Evolutionary conservation across 1,140 invertebrate species (phyloP), one percentile per base, ranked within the genome.

Genomic region (Pectinophora gossypiella): DNA sequence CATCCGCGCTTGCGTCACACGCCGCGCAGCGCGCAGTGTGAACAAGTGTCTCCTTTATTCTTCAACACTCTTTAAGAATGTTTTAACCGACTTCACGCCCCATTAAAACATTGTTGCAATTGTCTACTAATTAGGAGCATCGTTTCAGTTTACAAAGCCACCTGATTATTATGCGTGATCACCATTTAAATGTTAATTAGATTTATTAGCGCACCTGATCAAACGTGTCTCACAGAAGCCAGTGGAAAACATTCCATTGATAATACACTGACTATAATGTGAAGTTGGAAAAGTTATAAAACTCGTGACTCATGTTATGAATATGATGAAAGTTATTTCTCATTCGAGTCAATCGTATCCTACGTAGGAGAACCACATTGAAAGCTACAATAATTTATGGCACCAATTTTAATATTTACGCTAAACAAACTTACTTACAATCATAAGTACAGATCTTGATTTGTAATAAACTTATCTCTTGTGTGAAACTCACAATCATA

Each of bases 181-280:
- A 86, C 68, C 79, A 82, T 83, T 84, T 81, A 83, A 78, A 84
- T 86, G 80, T 76, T 84, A 86, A 86, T 86, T 82, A 84, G 65
- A 78, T 78, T 79, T 79, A 80, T 68, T 68, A 48, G 49, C 56
- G 54, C 82, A 85, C 73, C 77, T 86, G 83, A 81, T 72, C 70
- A 84, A 77, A 81, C 68, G 20, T 49, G 53, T 51, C 44, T 50
- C 53, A 19, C 59, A 57, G 54, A 51, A 57, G 64, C 45, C 54
- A 36, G 52, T 51, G 54, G 61, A 61, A 70, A 64, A 61, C 52
- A 50, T 44, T 43, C 20, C 23, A 20, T 43, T 54, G 38, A 56
- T 54, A 54, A 47, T 45, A n/a, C n/a, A n/a, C n/a, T n/a, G n/a
- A n/a, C n/a, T n/a, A n/a, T n/a, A n/a, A n/a, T n/a, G n/a, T n/a